phyloP scores from a whole-genome alignment of 1,140 invertebrate species.

The Thalassaphorura encarpata region DNA sequence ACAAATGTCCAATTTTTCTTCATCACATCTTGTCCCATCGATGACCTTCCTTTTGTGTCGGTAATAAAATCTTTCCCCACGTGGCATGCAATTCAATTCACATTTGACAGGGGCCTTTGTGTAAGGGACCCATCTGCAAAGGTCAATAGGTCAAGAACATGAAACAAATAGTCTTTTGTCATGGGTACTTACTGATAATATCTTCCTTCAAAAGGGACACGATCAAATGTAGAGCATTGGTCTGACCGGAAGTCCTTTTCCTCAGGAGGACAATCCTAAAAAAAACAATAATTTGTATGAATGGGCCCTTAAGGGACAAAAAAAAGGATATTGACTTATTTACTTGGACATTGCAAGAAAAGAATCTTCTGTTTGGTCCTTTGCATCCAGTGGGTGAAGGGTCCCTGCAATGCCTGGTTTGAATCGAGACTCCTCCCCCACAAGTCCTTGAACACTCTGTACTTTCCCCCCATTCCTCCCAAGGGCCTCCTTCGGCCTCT shows the following conservation, averaged over 20 bases:
- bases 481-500: too few relatives aligned
- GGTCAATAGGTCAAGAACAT: conserved; percentile 6
- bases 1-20: conserved; percentile 77
- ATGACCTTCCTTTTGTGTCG: conserved; percentile 69
- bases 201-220: conserved; percentile 59
- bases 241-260: conserved; percentile 69
- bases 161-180: not conserved
- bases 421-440: conserved; percentile 12
- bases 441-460: conserved; percentile 9
- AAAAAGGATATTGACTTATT: too few relatives aligned
- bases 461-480: not conserved
- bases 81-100: conserved; percentile 90
- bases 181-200: conserved; percentile 57
- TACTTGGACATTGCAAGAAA: too few relatives aligned
- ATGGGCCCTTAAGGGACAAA: too few relatives aligned
- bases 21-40: conserved; percentile 81
- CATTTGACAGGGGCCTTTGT: conserved; percentile 77
- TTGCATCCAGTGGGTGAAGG: not conserved
- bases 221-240: conserved; percentile 74
- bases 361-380: not conserved
- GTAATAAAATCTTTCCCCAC: conserved; percentile 84
- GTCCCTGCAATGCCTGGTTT: conserved; percentile 1
- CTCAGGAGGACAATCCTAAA: conserved; percentile 51
- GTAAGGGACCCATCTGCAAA: conserved; percentile 70
- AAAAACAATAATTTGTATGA: too few relatives aligned